phyloP scores from a whole-genome alignment of 2,888 invertebrate genomes.

The Lasioglossum figueresi region DNA sequence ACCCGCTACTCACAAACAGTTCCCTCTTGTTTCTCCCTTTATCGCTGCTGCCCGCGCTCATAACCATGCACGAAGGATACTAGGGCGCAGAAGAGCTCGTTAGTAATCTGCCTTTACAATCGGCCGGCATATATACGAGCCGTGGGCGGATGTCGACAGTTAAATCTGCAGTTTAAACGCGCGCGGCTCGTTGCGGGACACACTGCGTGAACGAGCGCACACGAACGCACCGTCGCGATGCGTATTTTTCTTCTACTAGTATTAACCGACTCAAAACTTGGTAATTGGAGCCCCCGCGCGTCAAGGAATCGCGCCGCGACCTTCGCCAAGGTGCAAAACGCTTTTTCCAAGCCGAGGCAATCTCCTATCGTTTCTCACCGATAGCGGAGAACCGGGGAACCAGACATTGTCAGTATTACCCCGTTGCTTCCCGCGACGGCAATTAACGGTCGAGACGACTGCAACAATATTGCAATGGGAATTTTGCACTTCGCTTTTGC shows the following conservation, averaged over 20 bases:
- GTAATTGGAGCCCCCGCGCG: conserved; percentile 60
- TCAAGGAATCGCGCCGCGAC: conserved; percentile 45
- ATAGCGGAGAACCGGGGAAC: not conserved
- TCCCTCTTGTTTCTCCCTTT: conserved; percentile 36
- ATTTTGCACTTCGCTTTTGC: not conserved
- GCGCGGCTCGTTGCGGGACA: conserved; percentile 43
- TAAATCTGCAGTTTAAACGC: conserved; percentile 67
- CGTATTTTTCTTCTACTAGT: conserved; percentile 33
- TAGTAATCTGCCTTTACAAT: conserved; percentile 67
- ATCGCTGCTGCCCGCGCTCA: conserved; percentile 43
- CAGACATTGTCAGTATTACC: not conserved
- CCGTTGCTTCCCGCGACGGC: conserved; percentile 8
- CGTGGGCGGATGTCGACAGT: conserved; percentile 70
- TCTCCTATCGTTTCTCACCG: not conserved
- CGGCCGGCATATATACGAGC: conserved; percentile 56
- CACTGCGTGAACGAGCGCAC: conserved; percentile 15
- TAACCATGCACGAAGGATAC: conserved; percentile 51
- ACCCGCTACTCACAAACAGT: conserved; percentile 9
- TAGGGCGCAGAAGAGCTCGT: conserved; percentile 67
- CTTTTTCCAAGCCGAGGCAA: not conserved
- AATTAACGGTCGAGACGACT: conserved; percentile 35
- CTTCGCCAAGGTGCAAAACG: conserved; percentile 45
- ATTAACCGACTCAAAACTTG: conserved; percentile 61
- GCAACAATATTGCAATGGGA: not conserved
- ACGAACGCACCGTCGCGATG: not conserved